Evolutionary conservation across 2,113 vertebrate species (phyloP), one percentile per base, ranked within the genome.

Genomic region (Otocyon megalotis): DNA sequence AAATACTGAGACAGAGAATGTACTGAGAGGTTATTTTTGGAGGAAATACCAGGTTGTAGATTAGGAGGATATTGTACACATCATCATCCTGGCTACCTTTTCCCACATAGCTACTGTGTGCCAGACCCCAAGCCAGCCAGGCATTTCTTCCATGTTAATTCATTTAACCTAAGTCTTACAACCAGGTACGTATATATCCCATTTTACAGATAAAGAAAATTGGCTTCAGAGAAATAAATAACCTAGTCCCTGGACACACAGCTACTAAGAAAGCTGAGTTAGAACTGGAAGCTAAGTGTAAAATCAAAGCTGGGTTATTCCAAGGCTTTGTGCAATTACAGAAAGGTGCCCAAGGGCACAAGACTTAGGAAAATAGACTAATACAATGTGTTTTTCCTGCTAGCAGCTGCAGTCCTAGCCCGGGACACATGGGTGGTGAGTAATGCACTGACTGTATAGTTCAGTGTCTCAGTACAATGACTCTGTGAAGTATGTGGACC

Each of bases 131-230:
- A 17, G 22, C 11, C 3, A 67, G 48, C 16, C 58, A 58, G 54
- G 24, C 11, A 14, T 53, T 85, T 67, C 28, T 54, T 26, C 77
- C 35, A 54, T 0, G 15, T 50, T 43, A 74, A 28, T 11, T 72
- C 53, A 56, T 19, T 32, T 28, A 2, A 17, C 54, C 22, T 56
- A 63, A 56, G 12, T 28, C 63, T 80, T 53, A 93, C 1, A 43
- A n/a, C 22, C 32, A n/a, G 67, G 19, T 26, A 6, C 20, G 43
- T 43, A 58, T 10, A 16, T 69, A 30, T 32, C 30, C 65, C 53
- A 37, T 89, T 93, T 87, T 83, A 87, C 6, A 82, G 65, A 79
- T 80, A 35, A 85, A 50, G 9, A 72, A 93, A 92, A 79, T 7
- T 8, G 17, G 58, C 28, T 84, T 76, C 56, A 37, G 0, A 65